A percentile compares a stretch with the other conserved stretches of the same genome.
Evolutionary conservation across 2,888 invertebrate genomes (phyloP).

Genomic region (Toxonevra muliebris): DNA sequence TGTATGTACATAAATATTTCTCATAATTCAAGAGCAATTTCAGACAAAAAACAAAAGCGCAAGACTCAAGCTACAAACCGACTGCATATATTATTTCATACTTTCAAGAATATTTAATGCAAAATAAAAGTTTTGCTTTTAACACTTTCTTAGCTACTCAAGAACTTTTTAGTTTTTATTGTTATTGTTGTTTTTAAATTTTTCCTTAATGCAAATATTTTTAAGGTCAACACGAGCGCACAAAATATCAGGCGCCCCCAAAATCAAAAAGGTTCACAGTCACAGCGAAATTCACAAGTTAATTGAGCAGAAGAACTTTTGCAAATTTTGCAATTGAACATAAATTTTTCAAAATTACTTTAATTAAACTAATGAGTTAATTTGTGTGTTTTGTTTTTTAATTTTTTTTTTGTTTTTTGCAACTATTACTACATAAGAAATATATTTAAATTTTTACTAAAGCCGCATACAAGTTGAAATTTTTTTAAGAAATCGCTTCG

Average conservation of each 20-base stretch:
- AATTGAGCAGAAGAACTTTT: no score
- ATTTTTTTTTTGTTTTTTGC: constrained; percentile 6
- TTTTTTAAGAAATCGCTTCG: neutral
- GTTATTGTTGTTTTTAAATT: neutral
- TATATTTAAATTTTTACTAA: constrained; percentile 10
- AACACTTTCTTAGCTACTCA: neutral
- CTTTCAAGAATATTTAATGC: neutral
- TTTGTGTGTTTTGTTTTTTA: constrained; percentile 11
- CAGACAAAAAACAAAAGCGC: neutral
- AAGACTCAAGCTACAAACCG: constrained; percentile 24
- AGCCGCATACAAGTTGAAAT: neutral
- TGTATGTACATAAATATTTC: neutral
- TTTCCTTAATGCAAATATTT: neutral
- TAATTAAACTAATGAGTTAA: neutral
- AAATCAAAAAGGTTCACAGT: no score
- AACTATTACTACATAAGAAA: neutral
- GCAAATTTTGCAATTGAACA: no score
- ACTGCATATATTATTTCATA: constrained; percentile 25
- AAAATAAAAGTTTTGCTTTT: neutral
- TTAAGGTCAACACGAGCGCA: neutral
- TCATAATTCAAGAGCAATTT: neutral
- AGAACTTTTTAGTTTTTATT: neutral
- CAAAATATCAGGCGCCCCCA: no score
- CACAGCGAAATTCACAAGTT: no score
- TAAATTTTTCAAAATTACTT: constrained; percentile 6